Percentiles rank a stretch among this genome's conserved stretches.
Conservation (phyloP, 2,888 invertebrate genomes). For the Epinotia bilunana region DNA sequence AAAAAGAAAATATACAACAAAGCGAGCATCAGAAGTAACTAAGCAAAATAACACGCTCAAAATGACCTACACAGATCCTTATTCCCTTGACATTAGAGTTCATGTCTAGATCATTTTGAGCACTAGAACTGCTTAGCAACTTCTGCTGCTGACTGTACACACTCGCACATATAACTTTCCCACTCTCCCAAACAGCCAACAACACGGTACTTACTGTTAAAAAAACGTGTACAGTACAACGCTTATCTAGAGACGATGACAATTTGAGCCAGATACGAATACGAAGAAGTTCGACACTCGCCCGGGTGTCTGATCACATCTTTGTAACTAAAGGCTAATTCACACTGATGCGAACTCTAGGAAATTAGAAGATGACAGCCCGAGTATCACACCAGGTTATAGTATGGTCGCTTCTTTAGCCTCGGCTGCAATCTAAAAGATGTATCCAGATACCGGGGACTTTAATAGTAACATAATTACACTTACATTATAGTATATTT, state of each 20-base stretch:
- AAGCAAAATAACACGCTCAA: no score
- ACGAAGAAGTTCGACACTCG: slow-evolving; percentile 22
- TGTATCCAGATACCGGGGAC: slow-evolving; percentile 15
- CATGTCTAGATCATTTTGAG: no score
- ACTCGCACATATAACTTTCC: background rate
- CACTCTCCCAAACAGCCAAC: slow-evolving; percentile 17
- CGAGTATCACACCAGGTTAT: background rate
- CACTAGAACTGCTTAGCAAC: no score
- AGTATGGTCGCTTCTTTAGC: no score
- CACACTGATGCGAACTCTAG: background rate
- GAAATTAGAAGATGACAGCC: background rate
- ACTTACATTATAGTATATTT: slow-evolving; percentile 40
- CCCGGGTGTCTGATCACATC: slow-evolving; percentile 26
- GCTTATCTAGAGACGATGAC: slow-evolving; percentile 40
- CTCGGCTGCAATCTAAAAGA: background rate
- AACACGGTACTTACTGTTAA: slow-evolving; percentile 15
- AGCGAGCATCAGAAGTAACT: no score
- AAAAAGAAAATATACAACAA: no score
- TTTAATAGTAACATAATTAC: slow-evolving; percentile 37
- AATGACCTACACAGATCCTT: no score
- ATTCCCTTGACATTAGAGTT: no score
- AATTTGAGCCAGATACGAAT: slow-evolving; percentile 41
- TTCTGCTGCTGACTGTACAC: no score
- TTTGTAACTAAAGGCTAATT: background rate
- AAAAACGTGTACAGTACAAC: slow-evolving; percentile 30